Evolutionary conservation across 92 coral and sea anemone species (phyloP).

Genomic region (Hydrozoanthus gracilis): DNA sequence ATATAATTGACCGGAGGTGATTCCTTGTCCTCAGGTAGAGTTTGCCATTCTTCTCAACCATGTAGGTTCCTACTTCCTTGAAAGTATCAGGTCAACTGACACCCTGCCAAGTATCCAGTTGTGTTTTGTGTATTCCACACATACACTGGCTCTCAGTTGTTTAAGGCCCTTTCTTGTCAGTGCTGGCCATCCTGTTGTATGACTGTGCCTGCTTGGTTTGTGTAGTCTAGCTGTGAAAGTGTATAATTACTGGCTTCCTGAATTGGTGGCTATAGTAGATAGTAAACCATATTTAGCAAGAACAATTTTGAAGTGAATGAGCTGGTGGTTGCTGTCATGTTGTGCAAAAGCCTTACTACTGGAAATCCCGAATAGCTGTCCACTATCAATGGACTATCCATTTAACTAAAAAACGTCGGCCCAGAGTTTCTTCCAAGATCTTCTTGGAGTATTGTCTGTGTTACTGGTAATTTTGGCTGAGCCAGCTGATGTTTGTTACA

Average conservation of each 20-base stretch:
- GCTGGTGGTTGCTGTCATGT: slow-evolving; percentile 61
- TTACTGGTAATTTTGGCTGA: slow-evolving; percentile 53
- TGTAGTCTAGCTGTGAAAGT: not conserved
- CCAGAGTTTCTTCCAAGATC: slow-evolving; percentile 62
- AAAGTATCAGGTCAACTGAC: slow-evolving; percentile 25
- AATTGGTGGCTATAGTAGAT: slow-evolving; percentile 34
- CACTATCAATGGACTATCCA: slow-evolving; percentile 43
- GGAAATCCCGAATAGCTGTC: slow-evolving; percentile 71
- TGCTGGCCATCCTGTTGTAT: not conserved
- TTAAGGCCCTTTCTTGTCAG: slow-evolving; percentile 34
- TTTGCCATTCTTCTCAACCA: slow-evolving; percentile 50
- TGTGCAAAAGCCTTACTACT: slow-evolving; percentile 49
- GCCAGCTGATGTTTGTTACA: slow-evolving; percentile 62
- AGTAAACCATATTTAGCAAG: slow-evolving; percentile 60
- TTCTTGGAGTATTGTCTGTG: slow-evolving; percentile 67
- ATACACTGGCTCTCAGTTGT: slow-evolving; percentile 47
- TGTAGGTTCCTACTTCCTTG: slow-evolving; percentile 47
- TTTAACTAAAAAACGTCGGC: slow-evolving; percentile 20
- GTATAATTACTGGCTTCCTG: slow-evolving; percentile 57
- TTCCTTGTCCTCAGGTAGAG: slow-evolving; percentile 48
- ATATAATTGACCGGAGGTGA: slow-evolving; percentile 38
- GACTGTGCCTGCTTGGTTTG: not conserved
- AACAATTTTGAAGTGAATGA: slow-evolving; percentile 58
- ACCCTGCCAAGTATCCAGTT: slow-evolving; percentile 52
- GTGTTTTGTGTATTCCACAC: slow-evolving; percentile 47